Evolutionary conservation across 53 echinoderm and acorn worm genomes (phyloP), one percentile per base, ranked within the genome.

Genomic region (Holothuria leucospilota): DNA sequence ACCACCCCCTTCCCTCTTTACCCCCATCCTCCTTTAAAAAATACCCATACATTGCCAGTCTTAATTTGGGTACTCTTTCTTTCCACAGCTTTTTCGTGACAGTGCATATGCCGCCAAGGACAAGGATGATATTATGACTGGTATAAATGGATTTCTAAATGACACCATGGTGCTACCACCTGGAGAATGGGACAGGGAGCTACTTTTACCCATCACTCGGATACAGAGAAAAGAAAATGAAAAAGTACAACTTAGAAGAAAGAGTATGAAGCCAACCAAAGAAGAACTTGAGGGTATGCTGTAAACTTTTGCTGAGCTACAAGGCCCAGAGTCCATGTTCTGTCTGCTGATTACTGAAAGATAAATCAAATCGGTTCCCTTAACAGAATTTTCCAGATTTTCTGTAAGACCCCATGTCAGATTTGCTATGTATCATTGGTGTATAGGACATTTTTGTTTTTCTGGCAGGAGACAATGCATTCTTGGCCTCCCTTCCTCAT

Each of bases 81-180:
- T 25, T 51, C 59, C 25, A 8, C 81, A 94, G 94, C 70, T 93
- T n/a, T 98, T 99, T 84, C 86, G 95, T 13, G 93, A 99, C 65
- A 95, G 92, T 38, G 99, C 99, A 20, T 95, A 99, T 85, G 67
- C 87, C 21, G 95, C 95, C 68, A 53, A 77, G 14, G 93, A 92
- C 84, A 90, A 93, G 69, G 89, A 92, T 49, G 95, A 95, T 91
- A 91, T 98, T 51, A 83, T 98, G 85, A 89, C 93, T n/a, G 99
- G 95, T 30, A 95, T 99, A 85, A 92, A 95, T 86, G 93, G 93
- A 69, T 95, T 95, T 66, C 86, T 99, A 15, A 93, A 95, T 68
- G 92, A 94, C 61, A 99, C 95, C 51, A 99, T 99, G 95, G 95
- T 99, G 39, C 87, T 99, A 26, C 99, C 95, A 0, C 99, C 95